These are phyloP conservation scores for Popillia japonica DNA, from an alignment of 1,140 invertebrate species.

Conservation along the genomic window DNA sequence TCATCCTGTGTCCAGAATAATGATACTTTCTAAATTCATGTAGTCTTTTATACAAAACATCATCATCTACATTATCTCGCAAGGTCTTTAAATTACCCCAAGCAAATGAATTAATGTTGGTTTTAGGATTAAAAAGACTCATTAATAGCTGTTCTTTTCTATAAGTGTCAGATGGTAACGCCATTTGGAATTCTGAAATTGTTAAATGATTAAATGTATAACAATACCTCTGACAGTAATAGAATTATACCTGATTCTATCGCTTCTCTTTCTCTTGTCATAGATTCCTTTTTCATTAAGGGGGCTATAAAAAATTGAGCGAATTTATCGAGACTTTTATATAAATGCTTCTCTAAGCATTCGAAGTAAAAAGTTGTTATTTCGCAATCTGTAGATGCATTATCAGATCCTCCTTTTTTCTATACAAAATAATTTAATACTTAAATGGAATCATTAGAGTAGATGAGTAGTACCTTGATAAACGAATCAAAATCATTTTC, in stretches of 20 bases:
- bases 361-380: constrained; percentile 90
- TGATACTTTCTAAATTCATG: constrained; percentile 82
- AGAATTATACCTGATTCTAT: constrained; percentile 80
- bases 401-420: constrained; percentile 81
- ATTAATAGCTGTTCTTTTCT: constrained; percentile 79
- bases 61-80: constrained; percentile 72
- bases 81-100: constrained; percentile 86
- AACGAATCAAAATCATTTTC: constrained; percentile 89
- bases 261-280: constrained; percentile 89
- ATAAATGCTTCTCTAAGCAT: constrained; percentile 79
- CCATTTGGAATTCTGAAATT: constrained; percentile 77
- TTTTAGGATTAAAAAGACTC: constrained; percentile 70
- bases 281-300: constrained; percentile 85
- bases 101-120: constrained; percentile 82
- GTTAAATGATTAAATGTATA: not conserved
- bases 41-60: constrained; percentile 70
- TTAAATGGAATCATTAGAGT: not conserved
- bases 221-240: not conserved
- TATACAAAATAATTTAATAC: constrained; percentile 50
- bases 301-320: constrained; percentile 90
- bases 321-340: constrained; percentile 83
- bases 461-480: constrained; percentile 60
- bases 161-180: constrained; percentile 71
- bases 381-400: constrained; percentile 87
- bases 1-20: constrained; percentile 92